Base-by-base conservation (phyloP, 37 sponge, comb jelly and placozoan species). In the Aphrocallistes beatrix region DNA sequence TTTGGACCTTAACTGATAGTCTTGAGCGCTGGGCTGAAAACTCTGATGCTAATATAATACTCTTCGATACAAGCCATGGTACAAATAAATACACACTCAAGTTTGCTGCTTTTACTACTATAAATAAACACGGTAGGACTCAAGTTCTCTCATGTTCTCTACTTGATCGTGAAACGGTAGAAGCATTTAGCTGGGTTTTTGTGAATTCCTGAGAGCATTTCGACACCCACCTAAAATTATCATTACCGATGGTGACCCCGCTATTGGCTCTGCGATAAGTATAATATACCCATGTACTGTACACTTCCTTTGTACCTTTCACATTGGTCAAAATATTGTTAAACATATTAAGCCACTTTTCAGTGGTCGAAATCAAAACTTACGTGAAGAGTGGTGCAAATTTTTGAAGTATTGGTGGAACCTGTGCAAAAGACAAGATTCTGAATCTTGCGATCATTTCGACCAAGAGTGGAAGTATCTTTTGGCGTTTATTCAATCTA, bases 201-300 rank as follows among this genome's bases (percentile, higher is more conserved):
- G 34, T 25, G 75, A 60, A 30, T 60, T 60, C n/a, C 28, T 60
- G n/a, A 60, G 21, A 60, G 34, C 75, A 25, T 60, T 60, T 47
- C 34, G n/a, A 25, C 10, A 19, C 10, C 34, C 75, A 19, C 75
- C 75, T 25, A 60, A 60, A 30, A 30, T 60, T 60, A 8, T 60
- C 28, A 25, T 60, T 60, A 60, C 75, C n/a, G 75, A 60, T 60
- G 75, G 75, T 25, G 75, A 60, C n/a, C 75, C 75, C 6, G 75
- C 34, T 25, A 60, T 60, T 19, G 32, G 28, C 8, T 19, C 34
- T 60, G 75, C 75, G 8, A 21, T 60, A 19, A 19, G 75, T 30
- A 60, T 3, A 3, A 30, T 30, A 30, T 60, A 25, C 10, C 75
- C 75, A 60, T 19, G n/a, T 60, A 60, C 75, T 60, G 10, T 30